phyloP scores from a whole-genome alignment of 2,888 invertebrate species.

The Drosophila yooni region DNA sequence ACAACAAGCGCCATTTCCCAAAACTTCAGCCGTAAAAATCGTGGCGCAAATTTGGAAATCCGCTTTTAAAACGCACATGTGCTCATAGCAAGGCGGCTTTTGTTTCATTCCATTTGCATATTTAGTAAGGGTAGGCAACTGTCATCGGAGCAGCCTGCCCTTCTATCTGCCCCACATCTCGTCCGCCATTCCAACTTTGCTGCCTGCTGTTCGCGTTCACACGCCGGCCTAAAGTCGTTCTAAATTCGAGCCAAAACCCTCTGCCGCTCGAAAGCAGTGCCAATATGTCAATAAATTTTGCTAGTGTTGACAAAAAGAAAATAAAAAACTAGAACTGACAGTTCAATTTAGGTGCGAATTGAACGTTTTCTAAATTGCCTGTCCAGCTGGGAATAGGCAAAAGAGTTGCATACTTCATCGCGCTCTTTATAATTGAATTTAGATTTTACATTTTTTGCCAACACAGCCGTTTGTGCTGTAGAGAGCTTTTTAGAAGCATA shows the following conservation, averaged over 20 bases:
- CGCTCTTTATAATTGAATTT: slow-evolving; percentile 11
- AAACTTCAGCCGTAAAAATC: slow-evolving; percentile 35
- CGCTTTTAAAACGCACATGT: slow-evolving; percentile 68
- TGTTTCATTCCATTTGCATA: slow-evolving; percentile 72
- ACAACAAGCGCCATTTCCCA: not conserved
- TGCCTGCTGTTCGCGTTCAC: slow-evolving; percentile 62
- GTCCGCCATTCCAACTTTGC: slow-evolving; percentile 12
- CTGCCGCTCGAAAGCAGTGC: slow-evolving; percentile 44
- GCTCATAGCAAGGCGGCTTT: slow-evolving; percentile 44
- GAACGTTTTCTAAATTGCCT: slow-evolving; percentile 47
- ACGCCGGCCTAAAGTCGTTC: slow-evolving; percentile 51
- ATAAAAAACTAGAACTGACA: slow-evolving; percentile 58
- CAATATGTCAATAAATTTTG: slow-evolving; percentile 72
- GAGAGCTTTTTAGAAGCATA: not conserved
- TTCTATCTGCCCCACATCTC: not conserved
- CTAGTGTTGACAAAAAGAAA: not conserved
- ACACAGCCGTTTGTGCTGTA: not conserved
- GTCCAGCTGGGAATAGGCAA: slow-evolving; percentile 23
- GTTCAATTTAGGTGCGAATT: slow-evolving; percentile 66
- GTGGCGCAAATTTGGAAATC: slow-evolving; percentile 63
- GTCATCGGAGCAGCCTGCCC: slow-evolving; percentile 14
- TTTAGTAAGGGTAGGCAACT: slow-evolving; percentile 34
- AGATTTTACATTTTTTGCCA: not conserved
- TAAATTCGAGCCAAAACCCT: slow-evolving; percentile 43
- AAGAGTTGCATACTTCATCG: slow-evolving; percentile 44